A percentile compares a stretch with the other conserved stretches of the same genome.
These are phyloP conservation scores for Pteropus alecto DNA, from an alignment of 2,113 vertebrate species.

Conservation along the genomic window DNA sequence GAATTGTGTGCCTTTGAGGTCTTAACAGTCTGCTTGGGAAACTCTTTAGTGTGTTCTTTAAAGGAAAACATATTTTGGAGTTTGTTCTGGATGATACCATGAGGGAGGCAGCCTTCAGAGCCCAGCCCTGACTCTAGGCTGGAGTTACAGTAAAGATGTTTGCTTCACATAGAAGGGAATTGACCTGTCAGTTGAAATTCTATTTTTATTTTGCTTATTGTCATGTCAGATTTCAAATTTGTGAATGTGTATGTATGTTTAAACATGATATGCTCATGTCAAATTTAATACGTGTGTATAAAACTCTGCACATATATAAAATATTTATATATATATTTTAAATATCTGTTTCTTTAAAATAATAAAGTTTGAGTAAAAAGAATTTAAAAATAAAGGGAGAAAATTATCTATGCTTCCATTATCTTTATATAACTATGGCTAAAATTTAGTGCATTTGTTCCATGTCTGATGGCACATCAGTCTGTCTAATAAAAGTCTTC, in stretches of 20 bases:
- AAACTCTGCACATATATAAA: background rate
- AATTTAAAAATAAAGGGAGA: background rate
- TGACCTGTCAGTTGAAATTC: background rate
- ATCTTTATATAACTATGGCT: background rate
- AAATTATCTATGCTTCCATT: background rate
- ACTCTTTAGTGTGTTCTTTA: background rate
- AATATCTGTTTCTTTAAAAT: background rate
- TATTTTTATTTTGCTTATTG: background rate
- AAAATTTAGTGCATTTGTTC: background rate
- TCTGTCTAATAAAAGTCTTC: background rate
- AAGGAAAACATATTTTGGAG: conserved; percentile 27
- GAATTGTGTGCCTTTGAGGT: background rate
- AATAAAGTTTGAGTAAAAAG: background rate
- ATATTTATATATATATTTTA: background rate
- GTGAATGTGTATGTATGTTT: background rate
- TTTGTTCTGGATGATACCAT: background rate
- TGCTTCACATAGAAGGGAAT: background rate
- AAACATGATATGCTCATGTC: background rate
- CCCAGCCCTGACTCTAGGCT: background rate
- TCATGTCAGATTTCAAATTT: background rate
- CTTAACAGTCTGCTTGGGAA: conserved; percentile 2
- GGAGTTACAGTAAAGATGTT: background rate
- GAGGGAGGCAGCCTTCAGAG: background rate
- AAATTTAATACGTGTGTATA: background rate
- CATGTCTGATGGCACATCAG: background rate